A percentile compares a stretch with the other conserved stretches of the same genome.
phyloP scores from a whole-genome alignment of 1,140 invertebrate species.

The Drosophila dunni region DNA sequence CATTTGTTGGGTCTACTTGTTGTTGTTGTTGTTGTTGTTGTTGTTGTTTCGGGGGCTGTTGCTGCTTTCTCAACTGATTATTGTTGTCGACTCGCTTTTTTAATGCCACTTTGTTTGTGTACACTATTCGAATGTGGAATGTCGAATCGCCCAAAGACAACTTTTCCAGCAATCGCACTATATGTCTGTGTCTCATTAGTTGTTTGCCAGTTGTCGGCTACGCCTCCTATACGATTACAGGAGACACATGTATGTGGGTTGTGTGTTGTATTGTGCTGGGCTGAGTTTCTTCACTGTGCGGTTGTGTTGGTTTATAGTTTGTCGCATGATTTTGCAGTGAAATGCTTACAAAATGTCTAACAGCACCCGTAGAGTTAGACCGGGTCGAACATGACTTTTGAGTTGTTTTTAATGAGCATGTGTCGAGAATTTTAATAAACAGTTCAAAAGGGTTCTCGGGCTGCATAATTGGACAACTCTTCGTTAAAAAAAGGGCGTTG shows the following conservation, averaged over 20 bases:
- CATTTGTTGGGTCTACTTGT: slow-evolving; percentile 60
- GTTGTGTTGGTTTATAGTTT: slow-evolving; percentile 76
- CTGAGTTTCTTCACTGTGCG: slow-evolving; percentile 29
- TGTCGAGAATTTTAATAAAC: slow-evolving; percentile 67
- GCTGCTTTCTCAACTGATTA: slow-evolving; percentile 51
- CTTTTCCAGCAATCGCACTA: slow-evolving; percentile 3
- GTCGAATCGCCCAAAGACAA: slow-evolving; percentile 58
- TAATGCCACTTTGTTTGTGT: slow-evolving; percentile 77
- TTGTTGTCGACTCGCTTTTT: slow-evolving; percentile 66
- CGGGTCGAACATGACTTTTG: slow-evolving; percentile 68
- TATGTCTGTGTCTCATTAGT: slow-evolving; percentile 69
- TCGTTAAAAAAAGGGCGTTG: slow-evolving; percentile 6
- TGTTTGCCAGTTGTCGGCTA: slow-evolving; percentile 59
- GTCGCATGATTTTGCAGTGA: slow-evolving; percentile 82
- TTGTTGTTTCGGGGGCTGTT: slow-evolving; percentile 10
- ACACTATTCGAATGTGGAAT: slow-evolving; percentile 50
- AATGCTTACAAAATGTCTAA: slow-evolving; percentile 78
- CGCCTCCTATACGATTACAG: slow-evolving; percentile 15
- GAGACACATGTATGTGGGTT: slow-evolving; percentile 5
- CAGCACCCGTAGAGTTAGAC: slow-evolving; percentile 8
- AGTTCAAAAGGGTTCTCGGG: slow-evolving; percentile 37
- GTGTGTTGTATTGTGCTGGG: background rate
- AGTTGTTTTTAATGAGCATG: slow-evolving; percentile 79
- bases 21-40: slow-evolving; percentile 1
- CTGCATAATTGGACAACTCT: slow-evolving; percentile 44